Evolutionary conservation across 2,888 invertebrate species (phyloP).

Genomic region (Heteromyza rotundicornis): DNA sequence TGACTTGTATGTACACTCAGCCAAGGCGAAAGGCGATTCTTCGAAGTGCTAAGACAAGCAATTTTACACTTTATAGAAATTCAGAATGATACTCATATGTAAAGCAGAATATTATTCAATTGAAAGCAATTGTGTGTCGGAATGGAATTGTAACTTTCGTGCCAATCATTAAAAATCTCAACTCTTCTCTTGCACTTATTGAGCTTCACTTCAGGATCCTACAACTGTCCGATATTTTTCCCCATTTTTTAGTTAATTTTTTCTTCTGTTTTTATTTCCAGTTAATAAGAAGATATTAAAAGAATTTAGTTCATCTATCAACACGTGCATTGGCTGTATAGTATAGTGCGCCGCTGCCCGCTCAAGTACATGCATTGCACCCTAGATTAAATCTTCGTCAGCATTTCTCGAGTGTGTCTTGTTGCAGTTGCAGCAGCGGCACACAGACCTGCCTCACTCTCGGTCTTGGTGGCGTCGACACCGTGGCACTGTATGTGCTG

Average conservation of each 20-base stretch:
- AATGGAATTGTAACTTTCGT: conserved; percentile 37
- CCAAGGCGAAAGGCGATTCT: too few species aligned
- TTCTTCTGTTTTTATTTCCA: too few species aligned
- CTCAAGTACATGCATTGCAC: conserved; percentile 25
- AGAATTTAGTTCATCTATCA: conserved; percentile 45
- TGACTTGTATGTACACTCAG: too few species aligned
- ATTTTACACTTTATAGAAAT: too few species aligned
- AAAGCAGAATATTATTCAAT: too few species aligned
- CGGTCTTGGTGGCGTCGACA: conserved; percentile 13
- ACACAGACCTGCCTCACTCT: neutral
- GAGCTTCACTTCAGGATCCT: too few species aligned
- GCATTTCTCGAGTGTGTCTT: conserved; percentile 53
- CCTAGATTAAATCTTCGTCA: conserved; percentile 57
- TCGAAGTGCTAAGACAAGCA: conserved; percentile 42
- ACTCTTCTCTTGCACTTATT: conserved; percentile 24
- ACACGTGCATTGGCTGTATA: conserved; percentile 40
- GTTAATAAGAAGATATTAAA: neutral
- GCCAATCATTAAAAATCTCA: conserved; percentile 56
- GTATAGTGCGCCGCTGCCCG: neutral
- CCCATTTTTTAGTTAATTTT: too few species aligned
- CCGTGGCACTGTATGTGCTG: conserved; percentile 39
- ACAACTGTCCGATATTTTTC: too few species aligned
- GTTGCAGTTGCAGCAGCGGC: conserved; percentile 10
- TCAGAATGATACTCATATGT: conserved; percentile 23
- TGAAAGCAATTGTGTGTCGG: too few species aligned